These are phyloP conservation scores for Caenorhabditis briggsae DNA, from an alignment of 1,140 invertebrate species.

Conservation along the genomic window DNA sequence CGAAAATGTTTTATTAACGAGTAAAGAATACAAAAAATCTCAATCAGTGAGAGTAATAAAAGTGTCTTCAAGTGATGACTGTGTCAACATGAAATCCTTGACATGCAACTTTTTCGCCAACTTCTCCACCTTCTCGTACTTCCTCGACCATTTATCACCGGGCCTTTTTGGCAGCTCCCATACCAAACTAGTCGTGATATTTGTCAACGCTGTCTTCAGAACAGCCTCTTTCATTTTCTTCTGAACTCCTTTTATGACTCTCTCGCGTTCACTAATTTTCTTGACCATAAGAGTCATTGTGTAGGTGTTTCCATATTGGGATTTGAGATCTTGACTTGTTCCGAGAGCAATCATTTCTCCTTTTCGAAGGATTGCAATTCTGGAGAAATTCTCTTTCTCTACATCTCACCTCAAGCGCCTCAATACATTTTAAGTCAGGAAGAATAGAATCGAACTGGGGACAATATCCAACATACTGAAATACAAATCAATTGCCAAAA, in stretches of 20 bases:
- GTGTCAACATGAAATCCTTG: conserved; percentile 48
- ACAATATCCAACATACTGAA: conserved; percentile 83
- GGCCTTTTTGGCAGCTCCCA: background rate
- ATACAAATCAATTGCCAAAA: background rate
- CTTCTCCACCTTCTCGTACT: conserved; percentile 34
- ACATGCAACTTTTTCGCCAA: conserved; percentile 15
- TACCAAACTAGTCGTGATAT: background rate
- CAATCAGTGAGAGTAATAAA: conserved; percentile 38
- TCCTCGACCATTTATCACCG: conserved; percentile 25
- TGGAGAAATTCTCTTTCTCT: conserved; percentile 49
- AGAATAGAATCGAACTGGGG: conserved; percentile 83
- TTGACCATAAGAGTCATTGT: conserved; percentile 24
- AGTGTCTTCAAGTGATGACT: conserved; percentile 53
- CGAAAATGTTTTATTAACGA: background rate
- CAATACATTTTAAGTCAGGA: conserved; percentile 79
- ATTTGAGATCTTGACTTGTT: conserved; percentile 64
- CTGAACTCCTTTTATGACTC: conserved; percentile 8
- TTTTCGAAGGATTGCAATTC: conserved; percentile 76
- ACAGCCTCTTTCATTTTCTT: conserved; percentile 7
- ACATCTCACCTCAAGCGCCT: conserved; percentile 78
- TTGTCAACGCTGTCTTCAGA: conserved; percentile 37
- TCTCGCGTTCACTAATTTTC: background rate
- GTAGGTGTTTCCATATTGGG: conserved; percentile 59
- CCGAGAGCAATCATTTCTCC: conserved; percentile 74
- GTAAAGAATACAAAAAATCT: background rate